A percentile compares a stretch with the other conserved stretches of the same genome.
These are phyloP conservation scores for Gnathonemus echidnorhynchus DNA, from an alignment of 2,113 vertebrate genomes.

Conservation along the genomic window DNA sequence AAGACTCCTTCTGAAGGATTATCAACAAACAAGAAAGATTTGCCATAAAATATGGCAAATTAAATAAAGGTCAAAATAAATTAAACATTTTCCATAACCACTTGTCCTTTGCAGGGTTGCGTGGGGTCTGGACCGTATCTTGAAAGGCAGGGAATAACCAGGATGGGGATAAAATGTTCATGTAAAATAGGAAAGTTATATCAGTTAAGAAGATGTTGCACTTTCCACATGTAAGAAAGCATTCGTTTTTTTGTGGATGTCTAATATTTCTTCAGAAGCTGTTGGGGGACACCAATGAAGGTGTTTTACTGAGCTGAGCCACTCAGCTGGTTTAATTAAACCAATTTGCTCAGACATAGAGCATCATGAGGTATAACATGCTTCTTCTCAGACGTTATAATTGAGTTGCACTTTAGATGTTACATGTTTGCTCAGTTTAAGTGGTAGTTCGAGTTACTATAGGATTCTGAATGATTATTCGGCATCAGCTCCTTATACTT, in stretches of 20 bases:
- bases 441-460: neutral
- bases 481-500: neutral
- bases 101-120: neutral
- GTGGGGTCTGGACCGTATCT: no score
- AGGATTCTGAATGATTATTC: neutral
- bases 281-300: neutral
- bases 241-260: neutral
- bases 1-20: neutral
- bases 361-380: neutral
- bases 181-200: neutral
- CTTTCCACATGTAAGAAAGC: neutral
- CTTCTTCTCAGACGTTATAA: neutral
- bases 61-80: neutral
- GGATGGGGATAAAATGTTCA: neutral
- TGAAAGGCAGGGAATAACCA: neutral
- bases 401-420: neutral
- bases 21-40: neutral
- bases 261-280: neutral
- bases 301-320: neutral
- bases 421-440: neutral
- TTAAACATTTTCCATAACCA: no score
- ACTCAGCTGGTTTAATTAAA: neutral
- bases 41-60: neutral
- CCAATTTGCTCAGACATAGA: neutral
- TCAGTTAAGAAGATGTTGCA: neutral